Base-by-base conservation (phyloP, 2,888 invertebrate species). In the Gortyna flavago region DNA sequence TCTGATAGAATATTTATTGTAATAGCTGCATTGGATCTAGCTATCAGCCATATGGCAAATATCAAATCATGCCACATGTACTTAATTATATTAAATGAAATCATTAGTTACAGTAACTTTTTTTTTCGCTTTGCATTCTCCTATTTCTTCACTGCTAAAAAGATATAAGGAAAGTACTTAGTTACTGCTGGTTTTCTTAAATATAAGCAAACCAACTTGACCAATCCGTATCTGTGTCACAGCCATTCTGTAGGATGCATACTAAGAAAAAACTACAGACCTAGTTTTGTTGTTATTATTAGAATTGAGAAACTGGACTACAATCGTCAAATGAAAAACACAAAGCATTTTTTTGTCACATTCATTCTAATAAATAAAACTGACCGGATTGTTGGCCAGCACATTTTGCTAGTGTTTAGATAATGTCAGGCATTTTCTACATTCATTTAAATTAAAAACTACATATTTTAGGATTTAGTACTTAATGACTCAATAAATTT, bases 241-340 rank as follows among this genome's bases (percentile, higher is more conserved):
- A 85, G 77, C 79, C 61, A 75, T 78, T 79, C 74, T 65, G 87
- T 89, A 89, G 80, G 80, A 85, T 88, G 81, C 75, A 86, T 75
- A 86, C 89, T 84, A 81, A 88, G 87, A 91, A 92, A 92, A 92
- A 91, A 92, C 88, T 87, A 83, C 81, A 92, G 93, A 92, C 92
- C 92, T 90, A 92, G 87, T 92, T 92, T 89, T 84, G 71, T 84
- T 87, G 81, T 87, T 93, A 93, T 90, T 87, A 87, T 89, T 92
- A 91, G 93, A 89, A 89, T 83, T 73, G 76, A 86, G 86, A 88
- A 85, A 80, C 80, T 73, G 79, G 83, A 83, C 86, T 75, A 85
- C 82, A 82, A 84, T 73, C 21, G 21, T 76, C 59, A 29, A 75
- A 74, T 68, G 72, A 89, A 86, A 81, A 83, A 86, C 76, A 86